Percentiles rank a stretch among this genome's conserved stretches.
Conservation (phyloP, 2,888 invertebrate genomes). For the Aphrophora alni region DNA sequence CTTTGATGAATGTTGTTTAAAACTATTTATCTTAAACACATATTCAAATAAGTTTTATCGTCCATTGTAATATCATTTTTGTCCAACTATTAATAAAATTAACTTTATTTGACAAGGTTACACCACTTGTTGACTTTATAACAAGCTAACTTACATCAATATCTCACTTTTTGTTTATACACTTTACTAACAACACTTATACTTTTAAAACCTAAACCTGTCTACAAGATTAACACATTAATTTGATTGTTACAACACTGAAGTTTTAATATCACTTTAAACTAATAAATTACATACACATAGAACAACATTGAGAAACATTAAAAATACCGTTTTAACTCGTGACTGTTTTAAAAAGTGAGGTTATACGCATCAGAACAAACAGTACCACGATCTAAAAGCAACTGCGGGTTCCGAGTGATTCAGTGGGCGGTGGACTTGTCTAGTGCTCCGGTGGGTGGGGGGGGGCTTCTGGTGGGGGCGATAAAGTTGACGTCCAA, state of each 20-base stretch:
- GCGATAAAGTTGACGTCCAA: not conserved
- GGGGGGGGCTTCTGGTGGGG: not conserved
- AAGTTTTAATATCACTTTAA: too few species aligned
- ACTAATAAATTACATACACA: too few species aligned
- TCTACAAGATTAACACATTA: too few species aligned
- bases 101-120: too few species aligned
- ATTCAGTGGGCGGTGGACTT: constrained; percentile 2
- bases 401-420: not conserved
- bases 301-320: not conserved
- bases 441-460: not conserved
- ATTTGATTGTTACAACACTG: too few species aligned
- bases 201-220: too few species aligned
- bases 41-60: not conserved
- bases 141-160: too few species aligned
- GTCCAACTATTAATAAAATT: too few species aligned
- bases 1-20: not conserved
- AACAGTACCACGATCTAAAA: not conserved
- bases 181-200: too few species aligned
- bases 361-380: not conserved
- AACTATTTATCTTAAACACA: not conserved
- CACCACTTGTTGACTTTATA: too few species aligned
- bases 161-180: too few species aligned
- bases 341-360: not conserved
- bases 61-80: not conserved
- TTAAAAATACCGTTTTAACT: not conserved